Conservation (phyloP, 2,888 invertebrate genomes). For the Agonopterix alstromeriana region DNA sequence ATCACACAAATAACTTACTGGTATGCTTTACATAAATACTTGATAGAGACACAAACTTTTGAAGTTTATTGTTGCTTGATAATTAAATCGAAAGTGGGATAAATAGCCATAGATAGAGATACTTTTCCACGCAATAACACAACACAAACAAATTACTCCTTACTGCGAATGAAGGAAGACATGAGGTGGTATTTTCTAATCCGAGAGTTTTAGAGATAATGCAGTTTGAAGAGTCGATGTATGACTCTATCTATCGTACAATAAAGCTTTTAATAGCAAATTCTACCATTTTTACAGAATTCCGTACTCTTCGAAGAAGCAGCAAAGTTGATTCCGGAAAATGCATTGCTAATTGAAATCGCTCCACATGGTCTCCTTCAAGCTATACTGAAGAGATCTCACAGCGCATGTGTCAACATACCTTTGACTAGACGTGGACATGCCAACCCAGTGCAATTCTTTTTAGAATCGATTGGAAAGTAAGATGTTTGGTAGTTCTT, state of each 20-base stretch:
- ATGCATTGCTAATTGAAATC: constrained; percentile 89
- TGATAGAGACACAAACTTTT: background rate
- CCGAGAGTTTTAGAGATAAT: no score
- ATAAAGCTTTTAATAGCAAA: no score
- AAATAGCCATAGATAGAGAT: no score
- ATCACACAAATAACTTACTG: constrained; percentile 88
- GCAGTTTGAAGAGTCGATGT: no score
- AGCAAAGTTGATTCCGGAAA: constrained; percentile 81
- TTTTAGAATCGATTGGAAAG: constrained; percentile 78
- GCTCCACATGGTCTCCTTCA: constrained; percentile 92
- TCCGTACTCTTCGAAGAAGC: constrained; percentile 87
- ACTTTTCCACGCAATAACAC: no score
- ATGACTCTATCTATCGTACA: no score
- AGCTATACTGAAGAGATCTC: constrained; percentile 86
- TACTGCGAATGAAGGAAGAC: no score
- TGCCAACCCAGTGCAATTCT: constrained; percentile 71
- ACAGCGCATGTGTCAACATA: constrained; percentile 80
- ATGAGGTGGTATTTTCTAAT: no score
- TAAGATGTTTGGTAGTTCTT: constrained; percentile 28
- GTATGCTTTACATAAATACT: constrained; percentile 35
- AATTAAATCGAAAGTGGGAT: background rate
- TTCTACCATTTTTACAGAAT: constrained; percentile 30
- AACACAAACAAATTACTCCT: no score
- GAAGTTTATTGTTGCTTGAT: background rate
- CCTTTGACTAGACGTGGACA: constrained; percentile 83